Evolutionary conservation across 2,888 invertebrate genomes (phyloP).

Genomic region (Tiliacea citrago): DNA sequence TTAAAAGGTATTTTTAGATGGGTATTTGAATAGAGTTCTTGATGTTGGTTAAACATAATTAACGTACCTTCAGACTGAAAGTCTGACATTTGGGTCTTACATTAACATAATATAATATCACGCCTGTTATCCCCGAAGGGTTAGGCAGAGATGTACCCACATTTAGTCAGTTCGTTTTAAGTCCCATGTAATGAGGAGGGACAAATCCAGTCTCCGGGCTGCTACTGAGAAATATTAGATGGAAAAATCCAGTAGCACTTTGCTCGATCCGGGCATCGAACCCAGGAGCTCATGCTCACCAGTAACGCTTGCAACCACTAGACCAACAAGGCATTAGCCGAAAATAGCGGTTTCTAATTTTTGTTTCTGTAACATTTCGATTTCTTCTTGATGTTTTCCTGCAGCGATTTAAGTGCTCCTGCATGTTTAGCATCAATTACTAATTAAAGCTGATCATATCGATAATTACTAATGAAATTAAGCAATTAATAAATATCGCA

Average conservation of each 20-base stretch:
- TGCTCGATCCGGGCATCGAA: too few relatives aligned
- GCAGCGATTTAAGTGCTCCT: background rate
- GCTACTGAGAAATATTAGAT: too few relatives aligned
- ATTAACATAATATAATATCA: background rate
- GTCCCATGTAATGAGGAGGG: too few relatives aligned
- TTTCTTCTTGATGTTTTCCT: background rate
- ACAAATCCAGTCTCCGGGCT: too few relatives aligned
- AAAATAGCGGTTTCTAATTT: too few relatives aligned
- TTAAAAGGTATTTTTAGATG: conserved; percentile 11
- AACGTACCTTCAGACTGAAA: background rate
- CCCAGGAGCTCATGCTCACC: too few relatives aligned
- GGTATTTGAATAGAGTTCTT: conserved; percentile 16
- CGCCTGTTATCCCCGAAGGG: too few relatives aligned
- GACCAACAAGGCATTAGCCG: too few relatives aligned
- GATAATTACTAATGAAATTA: conserved; percentile 42
- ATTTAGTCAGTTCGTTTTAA: too few relatives aligned
- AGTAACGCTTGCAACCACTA: too few relatives aligned
- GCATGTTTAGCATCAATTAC: conserved; percentile 7
- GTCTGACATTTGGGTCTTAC: background rate
- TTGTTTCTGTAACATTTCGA: background rate
- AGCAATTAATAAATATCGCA: conserved; percentile 43
- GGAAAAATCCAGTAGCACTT: too few relatives aligned
- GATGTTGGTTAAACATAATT: background rate
- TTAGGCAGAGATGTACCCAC: too few relatives aligned
- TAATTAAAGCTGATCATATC: conserved; percentile 7